Base-by-base conservation (phyloP, 2,797 vertebrate species). In the Halcyon badia region DNA sequence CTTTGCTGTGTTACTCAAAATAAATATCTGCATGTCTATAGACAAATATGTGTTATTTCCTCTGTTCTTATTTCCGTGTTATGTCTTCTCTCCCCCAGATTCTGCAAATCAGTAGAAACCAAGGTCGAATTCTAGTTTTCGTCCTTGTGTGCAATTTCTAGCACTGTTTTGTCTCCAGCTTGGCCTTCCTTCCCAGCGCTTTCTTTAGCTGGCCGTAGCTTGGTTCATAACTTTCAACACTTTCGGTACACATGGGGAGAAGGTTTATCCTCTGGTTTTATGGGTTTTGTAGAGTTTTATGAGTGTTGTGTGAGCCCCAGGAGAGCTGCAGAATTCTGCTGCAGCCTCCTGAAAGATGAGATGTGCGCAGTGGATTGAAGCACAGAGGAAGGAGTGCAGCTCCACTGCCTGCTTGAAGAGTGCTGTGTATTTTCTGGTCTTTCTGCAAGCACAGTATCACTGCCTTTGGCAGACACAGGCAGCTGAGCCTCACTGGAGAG, bases 331-430 rank as follows among this genome's bases (percentile, higher is more conserved):
- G 26, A 76, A 51, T 22, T 66, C 9, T 60, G n/a, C 41, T 65
- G 26, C n/a, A 72, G 39, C 17, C 16, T 72, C 21, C 20, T 2
- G 2, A 39, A 54, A 68, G 46, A 21, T 1, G 4, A 68, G n/a
- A 48, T 0, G 0, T 21, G 7, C 0, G 0, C 14, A 5, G 14
- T 28, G 21, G 13, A 5, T 58, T 57, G 65, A 77, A 31, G 28
- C 39, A 37, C 0, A 0, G 24, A 22, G 44, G 39, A 35, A 51
- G 21, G 14, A 71, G 15, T 10, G 9, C 28, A 64, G 25, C 8
- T 62, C 31, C 3, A 1, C 48, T 46, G 49, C 28, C 28, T 11
- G 0, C 30, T 44, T 65, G n/a, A 60, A 51, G 61, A 54, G 30
- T 41, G 54, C 13, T 1, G 0, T 20, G 11, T 57, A 2, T 71